These are phyloP conservation scores for Danio kyathit DNA, from an alignment of 2,797 vertebrate genomes.

Conservation along the genomic window DNA sequence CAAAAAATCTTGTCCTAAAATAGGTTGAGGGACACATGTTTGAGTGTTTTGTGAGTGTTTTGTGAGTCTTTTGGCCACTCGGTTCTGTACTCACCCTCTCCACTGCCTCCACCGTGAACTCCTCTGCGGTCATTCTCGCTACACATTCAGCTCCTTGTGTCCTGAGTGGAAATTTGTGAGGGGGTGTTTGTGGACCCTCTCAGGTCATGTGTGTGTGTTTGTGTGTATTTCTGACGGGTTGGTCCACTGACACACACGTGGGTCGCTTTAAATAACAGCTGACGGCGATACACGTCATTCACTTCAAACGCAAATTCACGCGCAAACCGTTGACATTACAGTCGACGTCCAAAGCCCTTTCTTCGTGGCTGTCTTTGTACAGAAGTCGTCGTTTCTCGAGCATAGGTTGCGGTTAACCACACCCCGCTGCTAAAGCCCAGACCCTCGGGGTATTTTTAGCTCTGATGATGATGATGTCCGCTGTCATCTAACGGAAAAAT, in stretches of 20 bases:
- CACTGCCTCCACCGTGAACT: conserved; percentile 76
- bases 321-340: not conserved
- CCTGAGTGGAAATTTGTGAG: not conserved
- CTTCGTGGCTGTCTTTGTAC: not conserved
- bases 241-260: conserved; percentile 16
- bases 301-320: not conserved
- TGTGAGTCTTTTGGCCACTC: not conserved
- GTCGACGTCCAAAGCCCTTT: not conserved
- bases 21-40: not conserved
- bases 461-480: conserved; percentile 66
- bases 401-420: conserved; percentile 61
- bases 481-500: conserved; percentile 77
- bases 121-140: conserved; percentile 43
- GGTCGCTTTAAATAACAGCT: conserved; percentile 26
- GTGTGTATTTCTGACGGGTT: conserved; percentile 27
- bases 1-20: not conserved
- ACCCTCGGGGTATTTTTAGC: conserved; percentile 82
- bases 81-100: conserved; percentile 74
- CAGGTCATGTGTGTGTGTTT: conserved; percentile 5
- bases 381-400: not conserved
- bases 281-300: conserved; percentile 24
- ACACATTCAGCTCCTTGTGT: not conserved
- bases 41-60: conserved; percentile 1
- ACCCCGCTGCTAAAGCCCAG: conserved; percentile 74
- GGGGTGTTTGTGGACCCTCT: conserved; percentile 10